A percentile compares a stretch with the other conserved stretches of the same genome.
These are phyloP conservation scores for Archocentrus centrarchus DNA, from an alignment of 2,113 vertebrate species.

Conservation along the genomic window DNA sequence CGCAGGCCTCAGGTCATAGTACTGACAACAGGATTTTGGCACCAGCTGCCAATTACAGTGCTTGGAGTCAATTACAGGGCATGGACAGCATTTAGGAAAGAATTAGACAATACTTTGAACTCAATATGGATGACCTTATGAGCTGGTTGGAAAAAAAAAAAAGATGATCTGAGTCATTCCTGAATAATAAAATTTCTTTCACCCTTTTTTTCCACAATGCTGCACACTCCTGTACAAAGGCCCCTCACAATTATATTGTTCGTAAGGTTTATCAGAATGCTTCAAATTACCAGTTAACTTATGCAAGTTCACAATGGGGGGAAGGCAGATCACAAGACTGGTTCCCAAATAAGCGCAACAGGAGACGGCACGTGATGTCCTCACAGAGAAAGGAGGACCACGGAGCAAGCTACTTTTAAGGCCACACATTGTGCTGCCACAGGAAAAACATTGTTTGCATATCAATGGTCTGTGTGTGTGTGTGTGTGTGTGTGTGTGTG, in stretches of 20 bases:
- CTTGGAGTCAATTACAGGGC: slow-evolving; percentile 45
- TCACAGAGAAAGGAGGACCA: slow-evolving; percentile 57
- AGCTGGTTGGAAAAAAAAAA: not conserved
- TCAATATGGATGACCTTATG: slow-evolving; percentile 9
- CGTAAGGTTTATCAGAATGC: slow-evolving; percentile 45
- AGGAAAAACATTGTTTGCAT: slow-evolving; percentile 79
- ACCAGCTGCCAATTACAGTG: slow-evolving; percentile 31
- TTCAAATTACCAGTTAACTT: slow-evolving; percentile 63
- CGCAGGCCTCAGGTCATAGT: slow-evolving; percentile 45
- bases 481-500: slow-evolving; percentile 26
- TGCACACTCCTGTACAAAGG: slow-evolving; percentile 48
- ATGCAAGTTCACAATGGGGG: slow-evolving; percentile 67
- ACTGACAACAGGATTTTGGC: slow-evolving; percentile 47
- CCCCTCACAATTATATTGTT: slow-evolving; percentile 49
- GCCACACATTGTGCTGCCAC: slow-evolving; percentile 77
- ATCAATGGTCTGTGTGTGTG: slow-evolving; percentile 63
- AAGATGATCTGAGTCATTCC: not conserved
- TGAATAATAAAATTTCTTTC: slow-evolving; percentile 25
- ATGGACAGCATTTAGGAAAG: slow-evolving; percentile 13
- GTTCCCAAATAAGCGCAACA: slow-evolving; percentile 72
- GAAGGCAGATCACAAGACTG: slow-evolving; percentile 71
- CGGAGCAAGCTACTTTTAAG: slow-evolving; percentile 63
- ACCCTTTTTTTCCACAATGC: slow-evolving; percentile 11
- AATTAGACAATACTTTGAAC: slow-evolving; percentile 32
- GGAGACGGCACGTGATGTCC: slow-evolving; percentile 73